Base-by-base conservation (phyloP, 1,140 invertebrate species). In the Drosophila ambigua region DNA sequence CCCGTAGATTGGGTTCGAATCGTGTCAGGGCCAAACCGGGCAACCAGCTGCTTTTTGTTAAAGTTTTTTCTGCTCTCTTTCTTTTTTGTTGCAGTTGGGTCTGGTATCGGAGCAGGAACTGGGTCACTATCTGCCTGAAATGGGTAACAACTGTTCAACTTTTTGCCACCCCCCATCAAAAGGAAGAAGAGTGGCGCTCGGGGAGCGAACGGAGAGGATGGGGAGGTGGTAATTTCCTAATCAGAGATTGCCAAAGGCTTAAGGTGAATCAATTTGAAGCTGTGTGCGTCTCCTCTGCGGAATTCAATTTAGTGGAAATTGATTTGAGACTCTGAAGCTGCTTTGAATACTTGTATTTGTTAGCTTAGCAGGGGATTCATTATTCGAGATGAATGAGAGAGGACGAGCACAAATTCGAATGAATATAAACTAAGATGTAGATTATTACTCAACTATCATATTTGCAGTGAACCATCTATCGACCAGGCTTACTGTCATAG, bases 101-200 rank as follows among this genome's bases (percentile, higher is more conserved):
- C 58, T 49, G 28, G 41, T 39, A 58, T 35, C 58, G 28, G 63
- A 62, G 11, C 31, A 52, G 64, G 43, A 84, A 84, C 77, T 85
- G 80, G 80, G 80, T 82, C 80, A 83, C 82, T 83, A 82, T 79
- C 80, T 76, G 50, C 23, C 51, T 28, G 48, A 69, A 79, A 84
- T 62, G 59, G 61, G 48, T 58, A 64, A 59, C 76, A 77, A 79
- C 72, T 77, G 77, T 77, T 85, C 51, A 81, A 72, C 63, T 74
- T 77, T 74, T 49, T 52, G 28, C 53, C 41, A 48, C 54, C 49
- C 52, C 52, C 31, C 9, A 48, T 57, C 35, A 43, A 49, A 49
- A 6, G 23, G 54, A 15, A 13, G 20, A 31, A 51, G 28, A 9
- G 41, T 16, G 26, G 35, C 20, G 8, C n/a, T 31, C 15, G 6